A percentile compares a stretch with the other conserved stretches of the same genome.
Conservation (phyloP, 2,113 vertebrate species). For the Seriola dumerili region DNA sequence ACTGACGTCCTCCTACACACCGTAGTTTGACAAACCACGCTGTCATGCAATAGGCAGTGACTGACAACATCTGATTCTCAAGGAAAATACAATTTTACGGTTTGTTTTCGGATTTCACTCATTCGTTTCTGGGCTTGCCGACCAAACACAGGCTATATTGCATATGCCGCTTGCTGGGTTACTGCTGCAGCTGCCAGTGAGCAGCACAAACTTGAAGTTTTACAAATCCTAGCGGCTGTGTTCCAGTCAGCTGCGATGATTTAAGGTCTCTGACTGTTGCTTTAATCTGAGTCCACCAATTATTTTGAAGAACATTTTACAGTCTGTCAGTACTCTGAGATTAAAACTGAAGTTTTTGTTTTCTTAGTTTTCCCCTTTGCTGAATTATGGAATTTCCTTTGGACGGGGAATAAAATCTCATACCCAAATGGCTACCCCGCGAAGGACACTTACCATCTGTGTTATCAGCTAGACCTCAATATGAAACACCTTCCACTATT, state of each 20-base stretch:
- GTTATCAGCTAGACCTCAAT: conserved; percentile 78
- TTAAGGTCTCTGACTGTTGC: conserved; percentile 43
- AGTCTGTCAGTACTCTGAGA: conserved; percentile 69
- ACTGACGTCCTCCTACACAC: conserved; percentile 12
- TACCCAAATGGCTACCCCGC: conserved; percentile 34
- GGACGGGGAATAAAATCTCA: conserved; percentile 54
- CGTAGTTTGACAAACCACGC: conserved; percentile 41
- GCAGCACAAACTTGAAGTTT: conserved; percentile 46
- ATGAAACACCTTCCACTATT: conserved; percentile 84
- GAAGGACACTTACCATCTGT: conserved; percentile 76
- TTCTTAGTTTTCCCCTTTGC: conserved; percentile 27
- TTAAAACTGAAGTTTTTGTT: conserved; percentile 60
- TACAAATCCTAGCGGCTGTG: conserved; percentile 41
- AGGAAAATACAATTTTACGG: conserved; percentile 53
- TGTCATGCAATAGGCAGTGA: conserved; percentile 2
- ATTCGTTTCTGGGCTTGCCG: conserved; percentile 3
- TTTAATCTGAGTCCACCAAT: conserved; percentile 56
- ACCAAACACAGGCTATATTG: conserved; percentile 8
- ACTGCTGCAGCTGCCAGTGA: conserved; percentile 42
- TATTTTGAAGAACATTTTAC: conserved; percentile 61
- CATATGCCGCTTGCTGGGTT: conserved; percentile 12
- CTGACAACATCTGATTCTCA: conserved; percentile 18
- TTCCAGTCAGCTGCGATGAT: conserved; percentile 59
- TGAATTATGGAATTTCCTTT: conserved; percentile 60
- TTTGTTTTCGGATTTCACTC: conserved; percentile 60